Percentiles rank a stretch among this genome's conserved stretches.
phyloP scores from a whole-genome alignment of 2,888 invertebrate species.

The Embidobia sp. region DNA sequence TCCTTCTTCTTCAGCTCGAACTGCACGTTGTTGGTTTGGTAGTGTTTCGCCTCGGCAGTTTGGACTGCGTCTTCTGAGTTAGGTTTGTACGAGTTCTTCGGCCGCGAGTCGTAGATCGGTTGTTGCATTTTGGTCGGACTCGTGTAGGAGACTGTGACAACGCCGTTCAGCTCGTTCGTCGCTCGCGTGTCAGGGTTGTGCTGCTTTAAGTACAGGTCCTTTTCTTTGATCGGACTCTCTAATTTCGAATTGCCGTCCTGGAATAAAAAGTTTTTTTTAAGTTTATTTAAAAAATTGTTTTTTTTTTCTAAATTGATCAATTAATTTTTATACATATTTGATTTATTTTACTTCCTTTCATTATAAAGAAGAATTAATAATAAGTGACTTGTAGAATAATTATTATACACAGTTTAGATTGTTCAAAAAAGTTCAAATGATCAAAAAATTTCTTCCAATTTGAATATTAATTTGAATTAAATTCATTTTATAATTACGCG shows the following conservation, averaged over 20 bases:
- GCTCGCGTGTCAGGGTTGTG: conserved; percentile 59
- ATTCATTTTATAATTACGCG: no score
- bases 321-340: no score
- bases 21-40: conserved; percentile 67
- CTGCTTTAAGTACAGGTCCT: conserved; percentile 69
- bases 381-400: no score
- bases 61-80: conserved; percentile 70
- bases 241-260: conserved; percentile 70
- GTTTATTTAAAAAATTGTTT: no score
- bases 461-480: no score
- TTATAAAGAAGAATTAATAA: no score
- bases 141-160: conserved; percentile 74
- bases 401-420: no score
- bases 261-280: no score
- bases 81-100: conserved; percentile 67
- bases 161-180: conserved; percentile 66
- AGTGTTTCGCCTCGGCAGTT: conserved; percentile 71
- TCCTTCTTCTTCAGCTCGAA: conserved; percentile 73
- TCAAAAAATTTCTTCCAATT: no score
- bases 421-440: no score
- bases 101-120: conserved; percentile 67
- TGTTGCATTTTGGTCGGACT: conserved; percentile 73
- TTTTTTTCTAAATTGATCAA: no score
- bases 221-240: conserved; percentile 68
- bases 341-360: no score